Evolutionary conservation across 2,113 vertebrate species (phyloP).

Genomic region (Petroica traversi): DNA sequence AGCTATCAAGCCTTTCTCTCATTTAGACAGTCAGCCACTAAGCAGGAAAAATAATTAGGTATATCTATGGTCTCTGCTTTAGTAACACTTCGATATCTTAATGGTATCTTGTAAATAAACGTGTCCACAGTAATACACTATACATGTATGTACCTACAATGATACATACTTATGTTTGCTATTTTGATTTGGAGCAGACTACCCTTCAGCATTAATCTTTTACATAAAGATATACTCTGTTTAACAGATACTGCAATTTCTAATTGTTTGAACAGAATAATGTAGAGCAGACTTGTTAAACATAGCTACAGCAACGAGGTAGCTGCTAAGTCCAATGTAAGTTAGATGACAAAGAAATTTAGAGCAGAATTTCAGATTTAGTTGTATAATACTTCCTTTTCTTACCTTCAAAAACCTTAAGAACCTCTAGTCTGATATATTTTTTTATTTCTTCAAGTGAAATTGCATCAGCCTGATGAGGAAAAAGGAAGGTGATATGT

Average conservation of each 20-base stretch:
- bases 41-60: neutral
- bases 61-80: neutral
- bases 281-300: neutral
- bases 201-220: neutral
- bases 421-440: constrained; percentile 89
- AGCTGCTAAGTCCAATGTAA: neutral
- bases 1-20: neutral
- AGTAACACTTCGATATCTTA: neutral
- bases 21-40: neutral
- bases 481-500: neutral
- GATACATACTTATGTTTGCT: neutral
- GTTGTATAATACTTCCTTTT: neutral
- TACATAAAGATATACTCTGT: neutral
- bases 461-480: constrained; percentile 78
- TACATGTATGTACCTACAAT: neutral
- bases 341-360: neutral
- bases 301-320: neutral
- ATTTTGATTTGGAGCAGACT: neutral
- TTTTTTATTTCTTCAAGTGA: constrained; percentile 90
- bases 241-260: neutral
- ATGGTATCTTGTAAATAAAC: neutral
- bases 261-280: neutral
- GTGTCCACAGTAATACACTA: neutral
- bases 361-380: neutral
- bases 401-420: constrained; percentile 93